These are phyloP conservation scores for Hypomesus transpacificus DNA, from an alignment of 2,113 vertebrate genomes.

Conservation along the genomic window DNA sequence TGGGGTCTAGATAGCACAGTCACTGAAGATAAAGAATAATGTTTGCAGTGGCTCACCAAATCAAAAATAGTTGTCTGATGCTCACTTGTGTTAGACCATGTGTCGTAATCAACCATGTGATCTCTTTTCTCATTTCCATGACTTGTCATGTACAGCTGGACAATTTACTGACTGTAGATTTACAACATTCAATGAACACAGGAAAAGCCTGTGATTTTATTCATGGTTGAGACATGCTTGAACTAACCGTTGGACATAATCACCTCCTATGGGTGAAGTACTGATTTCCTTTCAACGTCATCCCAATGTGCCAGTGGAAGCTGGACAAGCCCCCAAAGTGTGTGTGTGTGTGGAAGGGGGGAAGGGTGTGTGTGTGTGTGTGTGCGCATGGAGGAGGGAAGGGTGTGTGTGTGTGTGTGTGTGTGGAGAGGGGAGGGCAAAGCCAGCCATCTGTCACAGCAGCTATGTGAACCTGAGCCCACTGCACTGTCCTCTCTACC, in stretches of 20 bases:
- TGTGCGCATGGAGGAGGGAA: not conserved
- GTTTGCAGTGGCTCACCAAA: not conserved
- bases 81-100: too few relatives aligned
- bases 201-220: too few relatives aligned
- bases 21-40: not conserved
- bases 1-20: not conserved
- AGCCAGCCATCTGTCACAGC: slow-evolving; percentile 33
- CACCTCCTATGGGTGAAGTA: not conserved
- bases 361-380: too few relatives aligned
- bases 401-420: not conserved
- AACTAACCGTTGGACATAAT: not conserved
- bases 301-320: too few relatives aligned
- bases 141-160: too few relatives aligned
- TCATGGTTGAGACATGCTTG: not conserved
- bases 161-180: too few relatives aligned
- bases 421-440: not conserved
- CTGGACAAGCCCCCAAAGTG: too few relatives aligned
- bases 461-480: slow-evolving; percentile 14
- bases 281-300: not conserved
- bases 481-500: not conserved
- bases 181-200: too few relatives aligned
- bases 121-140: too few relatives aligned
- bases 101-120: too few relatives aligned
- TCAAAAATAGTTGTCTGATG: too few relatives aligned
- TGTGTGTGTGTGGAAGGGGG: too few relatives aligned